A percentile compares a stretch with the other conserved stretches of the same genome.
phyloP scores from a whole-genome alignment of 2,888 invertebrate genomes.

The Ectemnius continuus region DNA sequence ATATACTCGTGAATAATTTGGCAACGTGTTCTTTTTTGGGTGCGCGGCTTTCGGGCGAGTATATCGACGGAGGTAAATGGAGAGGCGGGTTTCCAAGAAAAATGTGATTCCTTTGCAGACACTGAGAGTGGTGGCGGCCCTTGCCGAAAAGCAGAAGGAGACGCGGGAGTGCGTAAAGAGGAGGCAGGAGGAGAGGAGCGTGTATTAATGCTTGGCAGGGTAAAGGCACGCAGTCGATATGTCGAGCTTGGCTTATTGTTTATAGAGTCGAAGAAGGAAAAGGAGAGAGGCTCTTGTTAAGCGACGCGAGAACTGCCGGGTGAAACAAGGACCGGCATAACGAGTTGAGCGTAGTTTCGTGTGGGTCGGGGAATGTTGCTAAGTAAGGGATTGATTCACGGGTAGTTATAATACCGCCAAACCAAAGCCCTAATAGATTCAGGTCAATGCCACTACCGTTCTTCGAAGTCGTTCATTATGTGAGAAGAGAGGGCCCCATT shows the following conservation, averaged over 20 bases:
- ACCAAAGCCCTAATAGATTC: conserved; percentile 66
- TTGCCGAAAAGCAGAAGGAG: conserved; percentile 8
- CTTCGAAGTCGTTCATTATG: conserved; percentile 66
- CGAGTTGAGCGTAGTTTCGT: conserved; percentile 50
- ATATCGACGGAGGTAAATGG: too few species aligned
- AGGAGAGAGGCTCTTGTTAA: conserved; percentile 29
- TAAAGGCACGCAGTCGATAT: neutral
- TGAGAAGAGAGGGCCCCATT: conserved; percentile 61
- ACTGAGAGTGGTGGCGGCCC: conserved; percentile 19
- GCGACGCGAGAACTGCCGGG: conserved; percentile 24
- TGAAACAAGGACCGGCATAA: conserved; percentile 45
- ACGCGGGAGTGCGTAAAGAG: conserved; percentile 23
- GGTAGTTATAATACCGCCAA: conserved; percentile 66
- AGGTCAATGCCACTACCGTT: conserved; percentile 68
- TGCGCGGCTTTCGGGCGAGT: too few species aligned
- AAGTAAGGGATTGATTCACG: conserved; percentile 68
- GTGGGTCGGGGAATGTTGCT: conserved; percentile 57
- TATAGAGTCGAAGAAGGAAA: conserved; percentile 16
- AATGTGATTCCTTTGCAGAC: conserved; percentile 16
- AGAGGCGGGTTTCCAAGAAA: too few species aligned
- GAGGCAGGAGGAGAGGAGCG: neutral
- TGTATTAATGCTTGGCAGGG: conserved; percentile 1
- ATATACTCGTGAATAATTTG: too few species aligned
- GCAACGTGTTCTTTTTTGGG: too few species aligned
- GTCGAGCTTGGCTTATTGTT: conserved; percentile 9